Evolutionary conservation across 2,113 vertebrate species (phyloP), one percentile per base, ranked within the genome.

Genomic region (Thryonomys swinderianus): DNA sequence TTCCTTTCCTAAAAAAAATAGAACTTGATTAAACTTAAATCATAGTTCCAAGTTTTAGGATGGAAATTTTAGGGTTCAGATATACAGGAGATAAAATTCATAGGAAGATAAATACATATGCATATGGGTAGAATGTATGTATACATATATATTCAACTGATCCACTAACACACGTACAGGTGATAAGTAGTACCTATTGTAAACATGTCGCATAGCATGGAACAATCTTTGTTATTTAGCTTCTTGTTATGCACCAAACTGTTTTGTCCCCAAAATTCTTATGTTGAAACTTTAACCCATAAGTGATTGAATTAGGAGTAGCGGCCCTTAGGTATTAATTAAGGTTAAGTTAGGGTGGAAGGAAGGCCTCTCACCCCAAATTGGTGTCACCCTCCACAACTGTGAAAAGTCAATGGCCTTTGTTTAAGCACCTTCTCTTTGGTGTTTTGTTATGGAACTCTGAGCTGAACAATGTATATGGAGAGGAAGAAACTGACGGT

Each of bases 21-120:
- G 87, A 32, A 18, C 30, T 42, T 37, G 23, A 92, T 96, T 82
- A 97, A 88, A 66, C 82, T 92, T 97, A 95, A 90, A 97, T 62
- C 45, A 91, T 37, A 79, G 34, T 55, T 30, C 74, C 45, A 74
- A 27, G 45, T 32, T 59, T 93, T 48, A n/a, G 32, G n/a, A 18
- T 74, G 9, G 18, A 40, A 94, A 57, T 94, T 67, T 61, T 85
- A 25, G 32, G 57, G 62, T 80, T 84, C 42, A 37, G 74, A 91
- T 32, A 23, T 30, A 13, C 18, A 73, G 92, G 12, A 88, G 20
- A 85, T 85, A 82, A 91, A 86, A 79, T 48, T 94, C 91, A 85
- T 53, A 57, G 10, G 73, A 96, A 93, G 84, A 74, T 78, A 13
- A 82, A 14, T n/a, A 16, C 5, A 45, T 37, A 53, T 66, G 20